Evolutionary conservation across 2,797 vertebrate species (phyloP).

Genomic region (Leuciscus waleckii): DNA sequence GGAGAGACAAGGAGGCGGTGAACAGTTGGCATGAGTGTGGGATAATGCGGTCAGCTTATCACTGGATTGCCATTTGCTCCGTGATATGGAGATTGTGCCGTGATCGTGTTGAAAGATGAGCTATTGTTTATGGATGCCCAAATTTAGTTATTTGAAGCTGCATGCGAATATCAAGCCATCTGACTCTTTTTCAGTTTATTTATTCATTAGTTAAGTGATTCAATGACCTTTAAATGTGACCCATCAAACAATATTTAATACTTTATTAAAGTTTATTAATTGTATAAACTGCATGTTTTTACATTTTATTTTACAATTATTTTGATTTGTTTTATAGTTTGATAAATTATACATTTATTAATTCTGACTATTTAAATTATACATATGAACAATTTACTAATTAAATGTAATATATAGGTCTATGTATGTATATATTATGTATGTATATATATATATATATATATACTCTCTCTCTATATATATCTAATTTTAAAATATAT

Average conservation of each 20-base stretch:
- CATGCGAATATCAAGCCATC: neutral
- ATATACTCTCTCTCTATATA: neutral
- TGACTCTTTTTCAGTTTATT: neutral
- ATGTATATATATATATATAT: too few relatives aligned
- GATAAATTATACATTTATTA: neutral
- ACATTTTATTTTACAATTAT: neutral
- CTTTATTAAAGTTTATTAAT: neutral
- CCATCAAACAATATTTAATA: neutral
- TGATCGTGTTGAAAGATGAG: constrained; percentile 39
- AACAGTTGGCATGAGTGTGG: constrained; percentile 46
- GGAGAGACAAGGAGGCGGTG: constrained; percentile 17
- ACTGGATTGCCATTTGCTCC: constrained; percentile 51
- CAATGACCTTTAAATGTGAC: neutral
- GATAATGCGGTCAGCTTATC: constrained; percentile 55
- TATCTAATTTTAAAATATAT: neutral
- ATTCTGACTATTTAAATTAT: neutral
- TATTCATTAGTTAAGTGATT: neutral
- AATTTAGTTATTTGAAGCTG: neutral
- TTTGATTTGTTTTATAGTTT: neutral
- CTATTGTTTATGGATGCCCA: constrained; percentile 23
- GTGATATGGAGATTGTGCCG: constrained; percentile 56
- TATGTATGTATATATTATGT: too few relatives aligned
- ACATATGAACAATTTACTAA: neutral
- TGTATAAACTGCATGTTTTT: neutral
- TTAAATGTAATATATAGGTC: too few relatives aligned